These are phyloP conservation scores for Pterocles orientalis DNA, from an alignment of 2,113 vertebrate species.

Conservation along the genomic window DNA sequence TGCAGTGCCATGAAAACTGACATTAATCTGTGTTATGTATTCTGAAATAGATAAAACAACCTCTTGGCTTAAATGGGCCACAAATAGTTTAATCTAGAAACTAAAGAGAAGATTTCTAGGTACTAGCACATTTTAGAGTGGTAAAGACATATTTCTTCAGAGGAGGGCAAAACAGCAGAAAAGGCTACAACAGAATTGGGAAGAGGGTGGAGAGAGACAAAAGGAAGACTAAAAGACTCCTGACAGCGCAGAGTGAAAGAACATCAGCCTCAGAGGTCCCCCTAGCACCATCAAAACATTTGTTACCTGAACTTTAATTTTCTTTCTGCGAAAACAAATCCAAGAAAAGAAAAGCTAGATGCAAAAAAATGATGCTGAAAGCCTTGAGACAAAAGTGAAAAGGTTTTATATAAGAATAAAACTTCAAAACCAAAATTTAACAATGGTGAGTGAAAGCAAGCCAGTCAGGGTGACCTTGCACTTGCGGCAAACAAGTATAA, in stretches of 20 bases:
- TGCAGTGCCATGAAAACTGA: too few relatives aligned
- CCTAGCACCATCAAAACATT: neutral
- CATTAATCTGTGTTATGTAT: neutral
- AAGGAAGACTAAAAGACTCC: neutral
- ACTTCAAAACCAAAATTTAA: neutral
- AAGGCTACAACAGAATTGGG: neutral
- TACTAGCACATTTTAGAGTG: neutral
- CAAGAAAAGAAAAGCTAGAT: neutral
- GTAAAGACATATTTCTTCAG: neutral
- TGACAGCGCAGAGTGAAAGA: neutral
- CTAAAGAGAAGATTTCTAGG: neutral
- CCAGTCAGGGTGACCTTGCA: neutral
- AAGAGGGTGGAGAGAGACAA: accelerated
- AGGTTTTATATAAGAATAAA: neutral
- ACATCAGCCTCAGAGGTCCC: neutral
- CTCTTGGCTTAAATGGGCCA: neutral
- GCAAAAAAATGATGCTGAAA: neutral
- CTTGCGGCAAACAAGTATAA: neutral
- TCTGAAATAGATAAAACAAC: neutral
- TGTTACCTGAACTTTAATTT: neutral
- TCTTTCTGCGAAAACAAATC: neutral
- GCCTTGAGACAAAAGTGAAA: neutral
- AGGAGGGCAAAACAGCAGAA: neutral
- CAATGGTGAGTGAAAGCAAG: neutral
- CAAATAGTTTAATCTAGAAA: neutral